These are phyloP conservation scores for Pseudococcus jackbeardsleyi DNA, from an alignment of 2,888 invertebrate species.

Conservation along the genomic window DNA sequence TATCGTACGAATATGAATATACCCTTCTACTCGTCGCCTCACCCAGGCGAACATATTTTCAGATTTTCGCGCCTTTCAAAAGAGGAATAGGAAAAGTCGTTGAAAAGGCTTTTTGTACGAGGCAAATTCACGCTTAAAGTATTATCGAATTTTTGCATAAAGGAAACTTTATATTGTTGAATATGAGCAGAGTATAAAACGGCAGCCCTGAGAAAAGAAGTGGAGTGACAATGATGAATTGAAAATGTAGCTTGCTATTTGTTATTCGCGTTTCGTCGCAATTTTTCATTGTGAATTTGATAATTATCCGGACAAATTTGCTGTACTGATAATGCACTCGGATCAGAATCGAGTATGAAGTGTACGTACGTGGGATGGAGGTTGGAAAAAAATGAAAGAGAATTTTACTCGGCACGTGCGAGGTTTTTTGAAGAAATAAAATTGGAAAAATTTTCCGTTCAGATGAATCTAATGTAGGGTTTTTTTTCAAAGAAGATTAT, in stretches of 20 bases:
- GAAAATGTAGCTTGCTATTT: not conserved
- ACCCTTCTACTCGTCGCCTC: not conserved
- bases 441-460: too few species aligned
- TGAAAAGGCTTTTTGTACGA: constrained; percentile 30
- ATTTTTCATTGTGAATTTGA: not conserved
- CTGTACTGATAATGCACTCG: not conserved
- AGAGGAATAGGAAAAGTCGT: constrained; percentile 7
- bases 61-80: constrained; percentile 17
- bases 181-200: not conserved
- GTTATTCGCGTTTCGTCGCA: not conserved
- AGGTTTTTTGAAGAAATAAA: too few species aligned
- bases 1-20: not conserved
- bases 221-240: constrained; percentile 12
- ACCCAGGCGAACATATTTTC: not conserved
- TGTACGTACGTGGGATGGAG: too few species aligned
- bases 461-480: too few species aligned
- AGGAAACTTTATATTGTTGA: constrained; percentile 34
- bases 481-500: too few species aligned
- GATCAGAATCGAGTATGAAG: too few species aligned
- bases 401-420: too few species aligned
- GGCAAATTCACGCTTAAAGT: constrained; percentile 31
- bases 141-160: constrained; percentile 32
- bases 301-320: not conserved
- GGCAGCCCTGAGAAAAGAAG: not conserved
- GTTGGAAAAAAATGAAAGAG: too few species aligned